These are phyloP conservation scores for Phortica okadai DNA, from an alignment of 2,888 invertebrate genomes.

Conservation along the genomic window DNA sequence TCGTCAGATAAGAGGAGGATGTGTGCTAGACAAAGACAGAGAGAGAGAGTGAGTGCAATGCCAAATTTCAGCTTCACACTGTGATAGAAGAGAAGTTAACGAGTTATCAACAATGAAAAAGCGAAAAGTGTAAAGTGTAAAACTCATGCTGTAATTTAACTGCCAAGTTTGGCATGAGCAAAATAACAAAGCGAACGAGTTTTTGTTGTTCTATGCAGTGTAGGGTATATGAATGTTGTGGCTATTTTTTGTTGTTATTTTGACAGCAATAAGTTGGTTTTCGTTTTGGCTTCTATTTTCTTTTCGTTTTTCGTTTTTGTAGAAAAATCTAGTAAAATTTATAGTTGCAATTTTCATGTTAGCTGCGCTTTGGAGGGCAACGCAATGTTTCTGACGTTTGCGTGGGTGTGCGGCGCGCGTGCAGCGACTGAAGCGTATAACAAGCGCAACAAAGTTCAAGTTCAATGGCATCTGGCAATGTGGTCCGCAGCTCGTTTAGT, in stretches of 20 bases:
- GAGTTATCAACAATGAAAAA: conserved; percentile 37
- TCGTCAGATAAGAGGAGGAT: background rate
- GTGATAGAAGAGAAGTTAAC: conserved; percentile 19
- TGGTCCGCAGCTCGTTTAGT: background rate
- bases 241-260: conserved; percentile 15
- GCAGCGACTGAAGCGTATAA: background rate
- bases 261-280: background rate
- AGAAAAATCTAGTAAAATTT: conserved; percentile 49
- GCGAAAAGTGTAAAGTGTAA: conserved; percentile 39
- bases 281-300: conserved; percentile 9
- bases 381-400: conserved; percentile 12
- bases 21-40: no score
- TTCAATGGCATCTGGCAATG: conserved; percentile 62
- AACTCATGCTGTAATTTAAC: conserved; percentile 61
- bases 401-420: background rate
- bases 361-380: conserved; percentile 8
- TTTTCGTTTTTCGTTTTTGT: conserved; percentile 15
- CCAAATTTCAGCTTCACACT: conserved; percentile 29
- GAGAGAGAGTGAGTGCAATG: conserved; percentile 27
- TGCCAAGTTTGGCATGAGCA: conserved; percentile 45
- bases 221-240: background rate
- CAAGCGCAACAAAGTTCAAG: conserved; percentile 62
- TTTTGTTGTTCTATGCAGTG: background rate
- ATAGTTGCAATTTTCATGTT: conserved; percentile 57
- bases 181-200: background rate